Evolutionary conservation across 1,140 invertebrate genomes (phyloP).

Genomic region (Manduca sexta): DNA sequence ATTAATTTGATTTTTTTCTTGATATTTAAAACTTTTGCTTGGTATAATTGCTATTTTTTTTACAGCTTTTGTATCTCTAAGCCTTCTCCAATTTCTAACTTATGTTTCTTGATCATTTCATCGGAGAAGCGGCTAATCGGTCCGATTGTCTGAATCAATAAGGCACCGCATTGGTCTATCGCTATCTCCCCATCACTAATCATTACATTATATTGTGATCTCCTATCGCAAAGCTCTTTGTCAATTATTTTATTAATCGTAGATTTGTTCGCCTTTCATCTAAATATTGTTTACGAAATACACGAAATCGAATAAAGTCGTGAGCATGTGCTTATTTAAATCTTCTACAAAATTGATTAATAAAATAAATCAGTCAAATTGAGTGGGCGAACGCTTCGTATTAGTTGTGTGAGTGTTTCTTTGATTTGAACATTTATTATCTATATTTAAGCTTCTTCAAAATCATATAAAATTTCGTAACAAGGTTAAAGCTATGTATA

Average conservation of each 20-base stretch:
- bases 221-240: conserved; percentile 12
- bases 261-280: conserved; percentile 10
- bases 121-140: conserved; percentile 28
- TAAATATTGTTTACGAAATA: too few relatives aligned
- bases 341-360: conserved; percentile 8
- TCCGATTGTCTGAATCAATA: conserved; percentile 46
- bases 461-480: too few relatives aligned
- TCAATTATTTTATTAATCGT: conserved; percentile 24
- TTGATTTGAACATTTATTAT: too few relatives aligned
- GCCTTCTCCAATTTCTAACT: conserved; percentile 2
- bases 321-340: conserved; percentile 2
- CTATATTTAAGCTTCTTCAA: too few relatives aligned
- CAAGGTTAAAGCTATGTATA: too few relatives aligned
- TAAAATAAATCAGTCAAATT: conserved; percentile 8
- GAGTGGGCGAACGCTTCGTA: background rate
- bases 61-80: background rate
- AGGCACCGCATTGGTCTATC: conserved; percentile 16
- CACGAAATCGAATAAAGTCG: background rate
- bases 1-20: too few relatives aligned
- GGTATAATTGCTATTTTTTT: too few relatives aligned
- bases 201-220: conserved; percentile 27
- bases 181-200: conserved; percentile 20
- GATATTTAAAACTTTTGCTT: too few relatives aligned
- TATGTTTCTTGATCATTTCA: background rate
- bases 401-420: background rate